Conservation (phyloP, 2,797 vertebrate genomes). For the Phataginus tetradactyla region DNA sequence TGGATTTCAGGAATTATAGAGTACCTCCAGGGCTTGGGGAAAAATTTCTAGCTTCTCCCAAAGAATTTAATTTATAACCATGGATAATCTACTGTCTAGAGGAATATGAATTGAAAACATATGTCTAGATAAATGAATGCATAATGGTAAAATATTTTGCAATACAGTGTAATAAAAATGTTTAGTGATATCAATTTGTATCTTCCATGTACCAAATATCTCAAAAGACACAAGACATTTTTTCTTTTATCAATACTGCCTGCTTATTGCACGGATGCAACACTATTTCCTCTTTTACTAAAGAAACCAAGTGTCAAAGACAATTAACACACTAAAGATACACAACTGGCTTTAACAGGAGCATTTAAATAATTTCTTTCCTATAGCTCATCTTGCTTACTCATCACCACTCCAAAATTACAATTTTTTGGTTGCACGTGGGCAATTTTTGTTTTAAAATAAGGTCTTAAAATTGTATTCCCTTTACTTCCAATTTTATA, state of each 20-base stretch:
- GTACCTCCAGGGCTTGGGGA: neutral
- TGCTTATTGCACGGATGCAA: neutral
- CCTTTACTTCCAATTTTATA: neutral
- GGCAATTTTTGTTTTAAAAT: neutral
- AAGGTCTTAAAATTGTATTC: neutral
- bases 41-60: neutral
- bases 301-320: conserved; percentile 37
- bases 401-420: neutral
- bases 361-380: conserved; percentile 3
- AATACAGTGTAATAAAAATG: conserved; percentile 8
- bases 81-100: conserved; percentile 40
- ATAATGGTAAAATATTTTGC: conserved; percentile 3
- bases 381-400: neutral
- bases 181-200: conserved; percentile 32
- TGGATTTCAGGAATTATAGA: conserved; percentile 27
- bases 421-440: neutral
- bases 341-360: neutral
- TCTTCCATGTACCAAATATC: neutral
- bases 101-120: neutral
- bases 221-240: conserved; percentile 37
- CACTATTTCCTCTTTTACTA: neutral
- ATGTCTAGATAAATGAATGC: conserved; percentile 9
- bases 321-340: conserved; percentile 38
- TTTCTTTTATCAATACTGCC: neutral
- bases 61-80: conserved; percentile 39